These are phyloP conservation scores for Trissoscelio sp. DNA, from an alignment of 2,888 invertebrate species.

Conservation along the genomic window DNA sequence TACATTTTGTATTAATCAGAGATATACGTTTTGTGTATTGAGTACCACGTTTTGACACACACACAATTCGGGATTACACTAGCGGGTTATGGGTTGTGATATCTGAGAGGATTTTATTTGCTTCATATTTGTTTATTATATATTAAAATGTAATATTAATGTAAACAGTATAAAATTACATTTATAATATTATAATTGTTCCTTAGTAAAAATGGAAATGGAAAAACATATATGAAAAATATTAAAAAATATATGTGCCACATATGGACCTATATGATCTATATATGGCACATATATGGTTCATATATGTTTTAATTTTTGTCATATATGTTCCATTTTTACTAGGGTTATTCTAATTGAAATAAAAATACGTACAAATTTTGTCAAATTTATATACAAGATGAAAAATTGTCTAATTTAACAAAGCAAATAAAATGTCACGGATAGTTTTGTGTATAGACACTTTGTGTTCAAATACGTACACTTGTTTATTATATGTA, in stretches of 20 bases:
- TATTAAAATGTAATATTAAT: too few species aligned
- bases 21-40: constrained; percentile 68
- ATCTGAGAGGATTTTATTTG: constrained; percentile 7
- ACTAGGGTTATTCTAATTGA: not conserved
- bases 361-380: not conserved
- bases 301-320: too few species aligned
- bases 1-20: constrained; percentile 50
- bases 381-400: not conserved
- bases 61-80: constrained; percentile 47
- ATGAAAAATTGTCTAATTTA: not conserved
- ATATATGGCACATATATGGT: too few species aligned
- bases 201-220: too few species aligned
- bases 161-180: too few species aligned
- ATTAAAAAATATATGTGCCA: too few species aligned
- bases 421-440: constrained; percentile 19
- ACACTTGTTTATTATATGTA: constrained; percentile 72
- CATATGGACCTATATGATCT: too few species aligned
- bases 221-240: too few species aligned
- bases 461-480: constrained; percentile 29
- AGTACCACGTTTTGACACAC: constrained; percentile 56
- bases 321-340: too few species aligned
- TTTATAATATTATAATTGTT: too few species aligned
- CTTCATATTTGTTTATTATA: not conserved
- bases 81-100: constrained; percentile 18
- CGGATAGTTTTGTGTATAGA: constrained; percentile 19